Evolutionary conservation across 2,797 vertebrate species (phyloP), one percentile per base, ranked within the genome.

Genomic region (Rhabdomys pumilio): DNA sequence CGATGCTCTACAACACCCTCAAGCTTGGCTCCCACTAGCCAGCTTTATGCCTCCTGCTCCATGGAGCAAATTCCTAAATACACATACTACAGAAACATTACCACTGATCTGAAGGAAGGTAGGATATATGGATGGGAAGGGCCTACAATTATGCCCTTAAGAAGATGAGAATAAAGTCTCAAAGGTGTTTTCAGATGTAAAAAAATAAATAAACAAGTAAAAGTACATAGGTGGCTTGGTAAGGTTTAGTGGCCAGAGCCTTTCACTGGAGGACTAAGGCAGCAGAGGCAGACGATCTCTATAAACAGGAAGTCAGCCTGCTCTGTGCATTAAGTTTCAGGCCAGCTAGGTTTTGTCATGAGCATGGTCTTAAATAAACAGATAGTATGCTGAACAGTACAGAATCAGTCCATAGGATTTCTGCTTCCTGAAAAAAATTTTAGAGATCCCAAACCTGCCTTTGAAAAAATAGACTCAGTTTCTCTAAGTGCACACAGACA

Each of bases 71-170:
- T 41, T 6, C 34, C 15, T 26, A 59, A 57, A 29, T 5, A 34
- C 9, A 26, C 50, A 38, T 4, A 19, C 29, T 24, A 0, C 31
- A 41, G 47, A 77, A 55, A 2, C 20, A 50, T 41, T 44, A 26
- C 1, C 83, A 34, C 38, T 34, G 17, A 41, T 20, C 26, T 24
- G 11, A 90, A 29, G 22, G 8, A 10, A 15, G 10, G 5, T 6
- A 29, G 6, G 20, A 19, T 26, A 12, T 9, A 67, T 14, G 11
- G 29, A 19, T 3, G 0, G 1, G 6, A 5, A 6, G 20, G 22
- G 3, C 15, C 53, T 41, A 7, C 15, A 34, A 24, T 7, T 10
- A 12, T 10, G 5, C 29, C 38, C 20, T 0, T 34, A 57, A 59
- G n/a, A 57, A 34, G 31, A 53, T 65, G 9, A 69, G 63, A 72